Percentiles rank a stretch among this genome's conserved stretches.
phyloP scores from a whole-genome alignment of 2,888 invertebrate species.

The Laspeyria flexula region DNA sequence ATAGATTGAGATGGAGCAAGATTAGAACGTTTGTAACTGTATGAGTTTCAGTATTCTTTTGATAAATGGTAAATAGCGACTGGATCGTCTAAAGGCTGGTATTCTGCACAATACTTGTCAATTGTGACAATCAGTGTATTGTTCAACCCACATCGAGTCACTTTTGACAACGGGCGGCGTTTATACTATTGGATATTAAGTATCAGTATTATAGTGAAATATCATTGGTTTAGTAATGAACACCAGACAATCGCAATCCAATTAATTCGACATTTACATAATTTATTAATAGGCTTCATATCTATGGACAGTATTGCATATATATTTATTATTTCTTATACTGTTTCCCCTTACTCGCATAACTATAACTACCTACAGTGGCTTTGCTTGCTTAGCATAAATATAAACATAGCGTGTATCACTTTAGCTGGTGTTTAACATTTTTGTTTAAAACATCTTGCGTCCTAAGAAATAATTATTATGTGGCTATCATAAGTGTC shows the following conservation, averaged over 20 bases:
- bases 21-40: background rate
- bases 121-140: slow-evolving; percentile 56
- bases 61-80: slow-evolving; percentile 29
- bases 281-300: slow-evolving; percentile 5
- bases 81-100: slow-evolving; percentile 22
- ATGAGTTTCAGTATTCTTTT: too few relatives aligned
- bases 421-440: too few relatives aligned
- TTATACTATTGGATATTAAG: slow-evolving; percentile 21
- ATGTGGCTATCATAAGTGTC: too few relatives aligned
- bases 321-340: too few relatives aligned
- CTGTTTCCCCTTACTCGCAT: too few relatives aligned
- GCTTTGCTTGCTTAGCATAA: too few relatives aligned
- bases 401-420: too few relatives aligned
- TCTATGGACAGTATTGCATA: background rate
- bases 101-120: slow-evolving; percentile 52
- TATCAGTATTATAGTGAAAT: slow-evolving; percentile 37
- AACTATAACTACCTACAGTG: too few relatives aligned
- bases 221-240: slow-evolving; percentile 26
- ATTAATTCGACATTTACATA: slow-evolving; percentile 23
- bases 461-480: too few relatives aligned
- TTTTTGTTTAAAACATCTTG: too few relatives aligned
- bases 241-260: slow-evolving; percentile 22
- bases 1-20: background rate
- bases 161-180: slow-evolving; percentile 35
- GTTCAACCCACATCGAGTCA: slow-evolving; percentile 54